phyloP scores from a whole-genome alignment of 1,140 invertebrate genomes.

The Euglossa dilemma region DNA sequence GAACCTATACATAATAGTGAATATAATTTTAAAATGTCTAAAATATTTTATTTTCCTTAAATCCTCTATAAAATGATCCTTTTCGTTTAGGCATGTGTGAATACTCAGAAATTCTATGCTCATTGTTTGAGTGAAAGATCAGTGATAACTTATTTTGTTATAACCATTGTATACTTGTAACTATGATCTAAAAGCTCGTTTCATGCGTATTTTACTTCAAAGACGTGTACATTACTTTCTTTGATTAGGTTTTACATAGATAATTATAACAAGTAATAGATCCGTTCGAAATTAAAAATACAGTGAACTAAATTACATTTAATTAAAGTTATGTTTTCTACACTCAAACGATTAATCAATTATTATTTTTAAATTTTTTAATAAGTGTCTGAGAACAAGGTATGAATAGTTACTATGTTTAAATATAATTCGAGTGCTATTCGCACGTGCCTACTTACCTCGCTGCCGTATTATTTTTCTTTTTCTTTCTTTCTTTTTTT shows the following conservation, averaged over 20 bases:
- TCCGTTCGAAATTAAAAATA: no score
- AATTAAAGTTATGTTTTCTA: neutral
- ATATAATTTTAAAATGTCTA: neutral
- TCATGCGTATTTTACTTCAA: neutral
- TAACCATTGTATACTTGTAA: neutral
- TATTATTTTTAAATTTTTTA: neutral
- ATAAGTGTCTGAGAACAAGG: conserved; percentile 23
- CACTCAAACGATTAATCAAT: conserved; percentile 5
- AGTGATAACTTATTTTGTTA: neutral
- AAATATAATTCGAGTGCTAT: conserved; percentile 42
- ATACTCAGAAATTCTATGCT: conserved; percentile 15
- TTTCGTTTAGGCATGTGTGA: conserved; percentile 46
- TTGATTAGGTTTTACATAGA: neutral
- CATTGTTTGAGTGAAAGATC: conserved; percentile 9
- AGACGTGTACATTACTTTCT: neutral
- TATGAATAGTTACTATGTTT: conserved; percentile 48
- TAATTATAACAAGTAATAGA: neutral
- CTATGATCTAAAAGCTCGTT: neutral
- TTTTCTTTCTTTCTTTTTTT: neutral
- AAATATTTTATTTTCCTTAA: neutral
- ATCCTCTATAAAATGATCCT: conserved; percentile 22
- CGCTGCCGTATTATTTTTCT: conserved; percentile 22
- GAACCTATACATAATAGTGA: neutral
- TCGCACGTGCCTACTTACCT: conserved; percentile 50
- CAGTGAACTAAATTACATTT: neutral